Conservation (phyloP, 2,113 vertebrate genomes). For the Polypterus senegalus region DNA sequence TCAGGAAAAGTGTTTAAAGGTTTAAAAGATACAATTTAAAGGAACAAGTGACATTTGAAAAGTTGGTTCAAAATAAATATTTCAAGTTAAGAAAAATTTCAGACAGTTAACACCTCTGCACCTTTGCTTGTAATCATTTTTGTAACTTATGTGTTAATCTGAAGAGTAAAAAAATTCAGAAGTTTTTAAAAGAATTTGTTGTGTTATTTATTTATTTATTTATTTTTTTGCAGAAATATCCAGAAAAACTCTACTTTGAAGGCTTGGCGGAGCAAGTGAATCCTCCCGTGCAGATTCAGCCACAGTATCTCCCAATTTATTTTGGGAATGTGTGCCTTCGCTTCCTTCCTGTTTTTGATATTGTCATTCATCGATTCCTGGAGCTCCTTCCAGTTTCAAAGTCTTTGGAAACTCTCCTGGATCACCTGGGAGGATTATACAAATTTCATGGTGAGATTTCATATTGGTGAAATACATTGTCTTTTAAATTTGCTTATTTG, state of each 20-base stretch:
- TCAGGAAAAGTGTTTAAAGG: too few species aligned
- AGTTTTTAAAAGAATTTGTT: background rate
- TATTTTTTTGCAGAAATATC: slow-evolving; percentile 71
- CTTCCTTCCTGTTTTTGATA: slow-evolving; percentile 95
- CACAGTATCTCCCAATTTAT: slow-evolving; percentile 93
- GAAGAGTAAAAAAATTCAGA: background rate
- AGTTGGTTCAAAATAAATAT: too few species aligned
- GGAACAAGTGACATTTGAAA: too few species aligned
- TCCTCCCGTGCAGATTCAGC: slow-evolving; percentile 85
- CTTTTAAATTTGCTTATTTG: too few species aligned
- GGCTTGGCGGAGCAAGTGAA: slow-evolving; percentile 92
- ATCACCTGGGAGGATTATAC: slow-evolving; percentile 91
- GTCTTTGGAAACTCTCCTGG: slow-evolving; percentile 86
- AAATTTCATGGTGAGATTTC: slow-evolving; percentile 88
- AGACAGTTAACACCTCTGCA: too few species aligned
- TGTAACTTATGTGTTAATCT: background rate
- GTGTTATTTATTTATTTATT: background rate
- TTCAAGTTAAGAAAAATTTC: too few species aligned
- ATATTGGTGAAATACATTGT: too few species aligned
- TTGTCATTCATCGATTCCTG: slow-evolving; percentile 95
- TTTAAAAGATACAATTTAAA: too few species aligned
- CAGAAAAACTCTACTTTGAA: slow-evolving; percentile 96
- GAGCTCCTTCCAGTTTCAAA: slow-evolving; percentile 94
- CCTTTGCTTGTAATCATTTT: background rate
- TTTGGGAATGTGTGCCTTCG: slow-evolving; percentile 96